These are phyloP conservation scores for Lasiurus borealis DNA, from an alignment of 2,113 vertebrate genomes.

Conservation along the genomic window DNA sequence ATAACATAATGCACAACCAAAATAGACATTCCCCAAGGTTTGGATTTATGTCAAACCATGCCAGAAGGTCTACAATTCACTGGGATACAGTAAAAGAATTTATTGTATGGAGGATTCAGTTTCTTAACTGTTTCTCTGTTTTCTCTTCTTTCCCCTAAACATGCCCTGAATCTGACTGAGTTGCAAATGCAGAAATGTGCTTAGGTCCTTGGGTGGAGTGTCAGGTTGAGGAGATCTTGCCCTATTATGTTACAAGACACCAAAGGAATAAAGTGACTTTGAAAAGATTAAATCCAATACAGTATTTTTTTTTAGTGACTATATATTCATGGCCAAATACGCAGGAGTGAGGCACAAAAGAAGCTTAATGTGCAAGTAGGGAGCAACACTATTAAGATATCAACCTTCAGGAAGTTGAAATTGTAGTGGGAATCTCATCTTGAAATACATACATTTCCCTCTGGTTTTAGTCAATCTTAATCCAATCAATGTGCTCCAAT, in stretches of 20 bases:
- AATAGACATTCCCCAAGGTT: neutral
- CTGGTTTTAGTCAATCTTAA: neutral
- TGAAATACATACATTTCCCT: neutral
- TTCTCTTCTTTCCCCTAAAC: neutral
- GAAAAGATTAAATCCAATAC: constrained; percentile 2
- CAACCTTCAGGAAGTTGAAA: neutral
- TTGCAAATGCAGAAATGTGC: neutral
- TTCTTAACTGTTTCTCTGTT: constrained; percentile 19
- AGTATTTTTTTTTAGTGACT: neutral
- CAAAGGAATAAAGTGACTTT: neutral
- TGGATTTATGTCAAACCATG: constrained; percentile 64
- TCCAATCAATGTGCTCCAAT: neutral
- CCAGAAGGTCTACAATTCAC: constrained; percentile 49
- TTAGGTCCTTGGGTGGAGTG: neutral
- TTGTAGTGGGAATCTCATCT: neutral
- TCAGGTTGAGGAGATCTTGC: neutral
- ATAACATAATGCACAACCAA: constrained; percentile 75
- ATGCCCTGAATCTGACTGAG: neutral
- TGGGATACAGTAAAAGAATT: constrained; percentile 52
- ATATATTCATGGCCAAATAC: neutral
- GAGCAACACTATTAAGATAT: neutral
- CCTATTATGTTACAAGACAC: neutral
- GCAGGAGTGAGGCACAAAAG: neutral
- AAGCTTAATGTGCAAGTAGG: neutral
- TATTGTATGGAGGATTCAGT: neutral